Percentiles rank a stretch among this genome's conserved stretches.
Conservation (phyloP, 2,888 invertebrate genomes). For the Geophilus truncorum region DNA sequence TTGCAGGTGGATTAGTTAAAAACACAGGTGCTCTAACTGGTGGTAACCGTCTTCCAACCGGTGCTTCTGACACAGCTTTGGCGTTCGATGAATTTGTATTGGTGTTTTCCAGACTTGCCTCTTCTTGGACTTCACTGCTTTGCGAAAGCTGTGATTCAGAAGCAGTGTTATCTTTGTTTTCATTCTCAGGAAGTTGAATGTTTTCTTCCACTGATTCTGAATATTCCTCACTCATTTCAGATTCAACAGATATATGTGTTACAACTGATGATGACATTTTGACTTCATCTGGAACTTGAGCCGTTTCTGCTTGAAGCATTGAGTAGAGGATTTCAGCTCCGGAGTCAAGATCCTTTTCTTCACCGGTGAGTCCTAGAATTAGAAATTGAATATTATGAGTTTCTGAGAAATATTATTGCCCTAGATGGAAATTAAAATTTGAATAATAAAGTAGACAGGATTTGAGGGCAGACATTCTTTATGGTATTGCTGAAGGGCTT, state of each 20-base stretch:
- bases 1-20: background rate
- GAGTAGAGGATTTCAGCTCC: constrained; percentile 25
- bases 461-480: too few relatives aligned
- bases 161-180: background rate
- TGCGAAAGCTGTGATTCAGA: background rate
- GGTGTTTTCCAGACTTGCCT: background rate
- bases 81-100: too few relatives aligned
- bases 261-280: background rate
- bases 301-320: background rate
- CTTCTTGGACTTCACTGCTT: background rate
- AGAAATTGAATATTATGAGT: background rate
- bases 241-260: background rate
- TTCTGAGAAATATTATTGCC: too few relatives aligned
- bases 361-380: background rate
- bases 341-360: background rate
- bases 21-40: background rate
- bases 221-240: background rate
- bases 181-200: background rate
- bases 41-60: background rate
- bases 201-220: background rate
- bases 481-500: too few relatives aligned
- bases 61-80: background rate
- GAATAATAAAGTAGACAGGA: too few relatives aligned
- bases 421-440: too few relatives aligned
- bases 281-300: background rate